These are phyloP conservation scores for Heterochromis multidens DNA, from an alignment of 2,113 vertebrate genomes.

Conservation along the genomic window DNA sequence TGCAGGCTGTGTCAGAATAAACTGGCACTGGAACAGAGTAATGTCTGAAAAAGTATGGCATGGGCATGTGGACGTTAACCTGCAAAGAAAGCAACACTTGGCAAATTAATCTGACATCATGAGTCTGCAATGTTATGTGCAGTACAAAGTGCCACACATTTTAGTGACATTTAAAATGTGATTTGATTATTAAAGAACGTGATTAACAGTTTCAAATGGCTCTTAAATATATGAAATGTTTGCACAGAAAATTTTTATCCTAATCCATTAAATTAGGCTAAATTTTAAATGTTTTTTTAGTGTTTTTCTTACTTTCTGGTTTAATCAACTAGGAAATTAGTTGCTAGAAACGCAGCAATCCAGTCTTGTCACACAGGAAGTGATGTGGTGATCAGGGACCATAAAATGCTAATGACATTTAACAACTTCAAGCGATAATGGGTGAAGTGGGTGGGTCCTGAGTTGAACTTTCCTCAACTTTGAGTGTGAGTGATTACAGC, in stretches of 20 bases:
- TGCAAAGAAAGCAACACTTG: neutral
- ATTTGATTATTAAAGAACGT: neutral
- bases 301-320: neutral
- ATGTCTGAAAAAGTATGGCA: neutral
- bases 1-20: neutral
- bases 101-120: neutral
- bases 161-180: neutral
- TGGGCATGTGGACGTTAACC: neutral
- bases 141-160: neutral
- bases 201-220: neutral
- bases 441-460: neutral
- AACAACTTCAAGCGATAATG: neutral
- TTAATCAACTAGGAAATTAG: no score
- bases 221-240: rapidly evolving
- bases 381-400: neutral
- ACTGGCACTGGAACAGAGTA: neutral
- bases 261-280: neutral
- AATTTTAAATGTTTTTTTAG: no score
- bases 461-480: no score
- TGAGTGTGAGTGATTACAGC: neutral
- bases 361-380: neutral
- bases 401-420: neutral
- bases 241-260: neutral
- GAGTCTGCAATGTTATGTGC: rapidly evolving
- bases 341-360: no score